A percentile compares a stretch with the other conserved stretches of the same genome.
Evolutionary conservation across 2,888 invertebrate species (phyloP).

Genomic region (Cosmia pyralina): DNA sequence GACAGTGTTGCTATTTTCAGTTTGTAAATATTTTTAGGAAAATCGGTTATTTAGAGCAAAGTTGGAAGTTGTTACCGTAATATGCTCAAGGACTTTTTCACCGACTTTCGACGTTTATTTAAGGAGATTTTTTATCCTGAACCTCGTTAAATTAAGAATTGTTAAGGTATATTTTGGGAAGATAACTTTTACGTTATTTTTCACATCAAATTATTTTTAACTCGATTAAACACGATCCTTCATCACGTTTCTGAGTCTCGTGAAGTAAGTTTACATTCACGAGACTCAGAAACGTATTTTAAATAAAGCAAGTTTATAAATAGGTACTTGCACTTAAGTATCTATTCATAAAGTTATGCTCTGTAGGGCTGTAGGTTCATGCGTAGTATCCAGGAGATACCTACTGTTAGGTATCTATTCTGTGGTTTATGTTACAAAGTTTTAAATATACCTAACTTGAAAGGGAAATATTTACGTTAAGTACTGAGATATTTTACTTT

Average conservation of each 20-base stretch:
- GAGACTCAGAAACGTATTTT: background rate
- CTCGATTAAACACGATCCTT: slow-evolving; percentile 16
- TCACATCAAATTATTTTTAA: slow-evolving; percentile 26
- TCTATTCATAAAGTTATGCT: slow-evolving; percentile 26
- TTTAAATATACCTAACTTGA: background rate
- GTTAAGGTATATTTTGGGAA: slow-evolving; percentile 15
- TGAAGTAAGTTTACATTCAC: background rate
- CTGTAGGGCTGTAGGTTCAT: background rate
- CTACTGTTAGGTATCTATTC: background rate
- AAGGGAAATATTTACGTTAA: background rate
- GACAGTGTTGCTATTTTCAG: slow-evolving; percentile 2
- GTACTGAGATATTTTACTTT: background rate
- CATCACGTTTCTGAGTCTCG: slow-evolving; percentile 33
- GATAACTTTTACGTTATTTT: slow-evolving; percentile 30
- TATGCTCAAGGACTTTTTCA: slow-evolving; percentile 61
- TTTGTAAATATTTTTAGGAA: background rate
- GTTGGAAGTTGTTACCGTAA: slow-evolving; percentile 66
- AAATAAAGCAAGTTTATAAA: slow-evolving; percentile 3
- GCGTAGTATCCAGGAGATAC: background rate
- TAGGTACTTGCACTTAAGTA: background rate
- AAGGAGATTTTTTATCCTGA: slow-evolving; percentile 14
- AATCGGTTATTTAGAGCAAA: slow-evolving; percentile 6
- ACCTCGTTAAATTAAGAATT: slow-evolving; percentile 24
- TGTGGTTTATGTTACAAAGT: background rate
- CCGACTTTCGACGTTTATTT: slow-evolving; percentile 28